phyloP scores from a whole-genome alignment of 1,140 invertebrate genomes.

The Hirudo medicinalis region DNA sequence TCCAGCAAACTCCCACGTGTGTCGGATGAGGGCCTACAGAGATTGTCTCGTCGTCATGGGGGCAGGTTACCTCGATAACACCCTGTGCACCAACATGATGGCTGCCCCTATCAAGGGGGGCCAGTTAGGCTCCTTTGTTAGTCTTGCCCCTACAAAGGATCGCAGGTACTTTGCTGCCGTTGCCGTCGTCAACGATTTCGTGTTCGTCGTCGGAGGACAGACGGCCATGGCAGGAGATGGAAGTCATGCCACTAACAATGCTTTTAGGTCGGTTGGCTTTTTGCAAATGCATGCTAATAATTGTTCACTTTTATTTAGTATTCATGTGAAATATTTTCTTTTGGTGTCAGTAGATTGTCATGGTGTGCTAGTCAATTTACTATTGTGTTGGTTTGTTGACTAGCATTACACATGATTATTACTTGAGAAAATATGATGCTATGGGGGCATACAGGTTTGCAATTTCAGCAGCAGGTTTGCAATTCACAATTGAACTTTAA shows the following conservation, averaged over 20 bases:
- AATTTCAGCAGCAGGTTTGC: no score
- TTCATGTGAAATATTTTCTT: neutral
- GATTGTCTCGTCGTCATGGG: constrained; percentile 21
- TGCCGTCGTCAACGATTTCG: constrained; percentile 23
- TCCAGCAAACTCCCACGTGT: constrained; percentile 3
- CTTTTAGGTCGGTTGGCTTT: constrained; percentile 12
- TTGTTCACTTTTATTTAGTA: neutral
- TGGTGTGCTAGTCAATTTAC: no score
- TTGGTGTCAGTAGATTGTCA: no score
- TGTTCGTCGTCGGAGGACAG: constrained; percentile 23
- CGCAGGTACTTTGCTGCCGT: constrained; percentile 23
- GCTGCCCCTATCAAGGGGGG: constrained; percentile 19
- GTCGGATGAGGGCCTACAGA: constrained; percentile 21
- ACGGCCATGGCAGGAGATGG: constrained; percentile 24
- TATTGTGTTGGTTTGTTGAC: no score
- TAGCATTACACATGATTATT: no score
- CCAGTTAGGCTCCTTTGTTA: constrained; percentile 18
- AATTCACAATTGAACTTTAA: no score
- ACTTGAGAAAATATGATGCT: no score
- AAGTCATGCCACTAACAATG: constrained; percentile 21
- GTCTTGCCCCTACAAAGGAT: constrained; percentile 18
- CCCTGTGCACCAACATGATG: constrained; percentile 23
- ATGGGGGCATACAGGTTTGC: no score
- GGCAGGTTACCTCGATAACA: constrained; percentile 24
- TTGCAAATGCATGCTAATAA: neutral